Evolutionary conservation across 2,797 vertebrate species (phyloP), one percentile per base, ranked within the genome.

Genomic region (Nyctalus aviator): DNA sequence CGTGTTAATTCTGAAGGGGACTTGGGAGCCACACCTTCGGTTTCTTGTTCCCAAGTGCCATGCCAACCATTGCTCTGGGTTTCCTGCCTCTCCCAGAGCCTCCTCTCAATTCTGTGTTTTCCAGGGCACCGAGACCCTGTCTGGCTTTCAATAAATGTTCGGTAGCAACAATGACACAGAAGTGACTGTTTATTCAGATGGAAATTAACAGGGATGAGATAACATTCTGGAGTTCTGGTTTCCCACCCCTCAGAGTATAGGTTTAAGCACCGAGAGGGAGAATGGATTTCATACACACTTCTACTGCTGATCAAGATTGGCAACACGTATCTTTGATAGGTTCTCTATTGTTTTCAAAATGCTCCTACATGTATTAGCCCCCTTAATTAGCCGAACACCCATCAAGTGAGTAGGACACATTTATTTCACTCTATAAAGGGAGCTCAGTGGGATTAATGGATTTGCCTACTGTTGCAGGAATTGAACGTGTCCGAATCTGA

Each of bases 151-250:
- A 76, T 96, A 95, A 93, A 93, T 69, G 91, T 95, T 96, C 6
- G 0, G 82, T 73, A 88, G 93, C 95, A 96, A 96, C 94, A 97
- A 96, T 97, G 93, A 97, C 96, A 97, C 93, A 97, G 93, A 96
- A 97, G 75, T 93, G 90, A 97, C 93, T 97, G 95, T 97, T 96
- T 97, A 97, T 96, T 95, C 96, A 95, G 94, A 96, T 97, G 96
- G 96, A 97, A 97, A 94, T 76, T 91, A 95, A 75, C n/a, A 53
- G 94, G 96, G 84, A 92, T 94, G 93, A 85, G 96, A 97, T 97
- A 97, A 97, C 95, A 84, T 90, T 97, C 79, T 95, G 71, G 82
- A 92, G 91, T 96, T 94, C 20, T 57, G 69, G 69, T 91, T 96
- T 95, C 96, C 95, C 89, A 94, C 89, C 76, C 86, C 37, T 88